These are phyloP conservation scores for Chrysoperla carnea DNA, from an alignment of 1,140 invertebrate genomes.

Conservation along the genomic window DNA sequence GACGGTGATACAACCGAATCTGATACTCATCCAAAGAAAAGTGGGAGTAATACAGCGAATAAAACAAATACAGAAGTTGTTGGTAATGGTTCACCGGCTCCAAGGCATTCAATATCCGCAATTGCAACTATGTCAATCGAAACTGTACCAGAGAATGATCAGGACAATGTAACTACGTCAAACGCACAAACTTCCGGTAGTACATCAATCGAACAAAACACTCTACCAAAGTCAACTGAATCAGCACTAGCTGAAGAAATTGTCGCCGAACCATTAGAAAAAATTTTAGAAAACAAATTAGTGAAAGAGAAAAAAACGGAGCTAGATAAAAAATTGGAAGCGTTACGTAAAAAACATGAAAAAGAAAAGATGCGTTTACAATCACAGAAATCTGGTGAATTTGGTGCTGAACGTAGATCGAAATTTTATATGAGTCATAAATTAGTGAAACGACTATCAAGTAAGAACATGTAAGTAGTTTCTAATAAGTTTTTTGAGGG, in stretches of 20 bases:
- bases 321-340: constrained; percentile 74
- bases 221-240: constrained; percentile 7
- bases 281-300: constrained; percentile 60
- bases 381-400: constrained; percentile 37
- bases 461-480: constrained; percentile 59
- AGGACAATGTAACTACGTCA: neutral
- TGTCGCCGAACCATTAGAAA: constrained; percentile 58
- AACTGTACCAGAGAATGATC: neutral
- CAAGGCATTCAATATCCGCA: neutral
- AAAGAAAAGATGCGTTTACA: constrained; percentile 49
- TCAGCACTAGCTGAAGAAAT: constrained; percentile 32
- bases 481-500: constrained; percentile 1
- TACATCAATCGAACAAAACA: constrained; percentile 8
- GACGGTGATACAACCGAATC: constrained; percentile 23
- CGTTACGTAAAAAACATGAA: constrained; percentile 68
- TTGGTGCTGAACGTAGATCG: constrained; percentile 36
- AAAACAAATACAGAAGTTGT: constrained; percentile 57
- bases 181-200: constrained; percentile 6
- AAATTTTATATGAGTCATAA: constrained; percentile 58
- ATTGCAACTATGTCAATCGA: neutral
- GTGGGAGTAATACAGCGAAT: constrained; percentile 57
- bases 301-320: constrained; percentile 68
- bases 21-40: constrained; percentile 44
- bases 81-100: constrained; percentile 40
- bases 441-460: constrained; percentile 60